A percentile compares a stretch with the other conserved stretches of the same genome.
Conservation (phyloP, 2,888 invertebrate genomes). For the Lysandra coridon region DNA sequence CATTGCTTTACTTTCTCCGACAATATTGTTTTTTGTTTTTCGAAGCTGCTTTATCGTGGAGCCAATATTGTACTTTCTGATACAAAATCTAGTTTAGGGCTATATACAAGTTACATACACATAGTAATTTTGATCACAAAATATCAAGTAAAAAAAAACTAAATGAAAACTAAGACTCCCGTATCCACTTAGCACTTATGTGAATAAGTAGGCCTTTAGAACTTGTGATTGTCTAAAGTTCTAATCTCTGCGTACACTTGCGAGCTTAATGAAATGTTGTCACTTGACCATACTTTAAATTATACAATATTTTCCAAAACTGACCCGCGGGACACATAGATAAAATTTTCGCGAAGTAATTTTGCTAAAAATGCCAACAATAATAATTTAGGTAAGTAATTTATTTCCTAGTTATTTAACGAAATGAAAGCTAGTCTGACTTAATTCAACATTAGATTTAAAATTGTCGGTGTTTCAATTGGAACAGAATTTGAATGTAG, state of each 20-base stretch:
- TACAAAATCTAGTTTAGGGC: not conserved
- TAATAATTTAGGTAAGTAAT: not conserved
- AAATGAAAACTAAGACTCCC: not conserved
- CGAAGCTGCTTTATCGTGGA: not conserved
- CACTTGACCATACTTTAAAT: not conserved
- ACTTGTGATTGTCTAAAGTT: not conserved
- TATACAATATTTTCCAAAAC: not conserved
- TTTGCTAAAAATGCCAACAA: not conserved
- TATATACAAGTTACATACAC: not conserved
- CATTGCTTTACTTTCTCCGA: not conserved
- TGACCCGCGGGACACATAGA: not conserved
- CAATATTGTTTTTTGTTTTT: not conserved
- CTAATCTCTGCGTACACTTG: not conserved
- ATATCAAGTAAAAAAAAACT: too few species aligned
- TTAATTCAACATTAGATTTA: slow-evolving; percentile 14
- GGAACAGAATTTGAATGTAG: slow-evolving; percentile 14
- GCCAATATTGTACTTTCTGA: not conserved
- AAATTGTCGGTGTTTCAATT: slow-evolving; percentile 17
- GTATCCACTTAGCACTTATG: too few species aligned
- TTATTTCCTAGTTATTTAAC: slow-evolving; percentile 3
- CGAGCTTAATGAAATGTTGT: not conserved
- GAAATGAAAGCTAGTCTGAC: not conserved
- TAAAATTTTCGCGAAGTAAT: not conserved
- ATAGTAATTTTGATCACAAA: too few species aligned
- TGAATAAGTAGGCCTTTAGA: not conserved